Percentiles rank a stretch among this genome's conserved stretches.
These are phyloP conservation scores for Formicarius rufipectus DNA, from an alignment of 2,113 vertebrate genomes.

Conservation along the genomic window DNA sequence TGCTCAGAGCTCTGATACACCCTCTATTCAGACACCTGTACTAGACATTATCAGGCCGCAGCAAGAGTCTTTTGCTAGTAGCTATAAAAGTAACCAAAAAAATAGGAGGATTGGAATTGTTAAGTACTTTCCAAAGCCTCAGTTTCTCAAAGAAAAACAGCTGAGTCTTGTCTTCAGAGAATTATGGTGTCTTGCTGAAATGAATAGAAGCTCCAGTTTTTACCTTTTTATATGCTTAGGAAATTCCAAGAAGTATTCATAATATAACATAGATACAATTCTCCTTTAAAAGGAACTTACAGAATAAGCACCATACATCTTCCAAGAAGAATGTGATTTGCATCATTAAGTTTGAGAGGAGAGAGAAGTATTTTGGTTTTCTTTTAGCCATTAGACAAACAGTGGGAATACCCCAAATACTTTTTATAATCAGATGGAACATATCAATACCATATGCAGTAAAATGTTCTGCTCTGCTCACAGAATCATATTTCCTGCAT, in stretches of 20 bases:
- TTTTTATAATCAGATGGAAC: not conserved
- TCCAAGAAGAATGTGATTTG: not conserved
- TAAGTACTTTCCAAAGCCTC: slow-evolving; percentile 30
- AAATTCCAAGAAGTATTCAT: not conserved
- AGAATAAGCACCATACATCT: not conserved
- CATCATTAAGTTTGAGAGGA: not conserved
- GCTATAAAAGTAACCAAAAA: not conserved
- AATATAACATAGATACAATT: not conserved
- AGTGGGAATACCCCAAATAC: not conserved
- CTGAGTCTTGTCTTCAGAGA: not conserved
- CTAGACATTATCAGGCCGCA: slow-evolving; percentile 44
- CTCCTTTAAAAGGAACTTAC: not conserved
- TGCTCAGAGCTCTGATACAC: slow-evolving; percentile 35
- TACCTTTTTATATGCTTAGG: not conserved
- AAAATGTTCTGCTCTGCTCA: not conserved
- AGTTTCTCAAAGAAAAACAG: slow-evolving; percentile 1
- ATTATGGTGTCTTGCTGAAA: not conserved
- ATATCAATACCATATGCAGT: not conserved
- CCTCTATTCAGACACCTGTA: slow-evolving; percentile 37
- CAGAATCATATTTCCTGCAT: not conserved
- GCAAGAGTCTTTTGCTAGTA: slow-evolving; percentile 40
- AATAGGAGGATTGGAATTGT: slow-evolving; percentile 13
- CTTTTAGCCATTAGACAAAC: not conserved
- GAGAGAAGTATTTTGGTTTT: not conserved
- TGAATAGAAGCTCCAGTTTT: not conserved